Evolutionary conservation across 2,888 invertebrate species (phyloP).

Genomic region (Dusona sp.): DNA sequence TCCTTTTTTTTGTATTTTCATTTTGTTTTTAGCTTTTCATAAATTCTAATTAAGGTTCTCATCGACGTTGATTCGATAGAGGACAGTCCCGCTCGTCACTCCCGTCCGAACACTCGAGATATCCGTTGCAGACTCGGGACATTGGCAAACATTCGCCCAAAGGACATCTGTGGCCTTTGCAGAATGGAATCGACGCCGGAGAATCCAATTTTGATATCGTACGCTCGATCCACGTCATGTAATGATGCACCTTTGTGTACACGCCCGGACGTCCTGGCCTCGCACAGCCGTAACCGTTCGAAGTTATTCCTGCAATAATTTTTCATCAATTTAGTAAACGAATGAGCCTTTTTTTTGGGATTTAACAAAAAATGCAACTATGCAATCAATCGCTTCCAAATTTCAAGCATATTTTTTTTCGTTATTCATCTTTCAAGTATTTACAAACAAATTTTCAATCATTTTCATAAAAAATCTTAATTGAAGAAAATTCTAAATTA

Average conservation of each 20-base stretch:
- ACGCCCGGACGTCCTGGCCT: conserved; percentile 92
- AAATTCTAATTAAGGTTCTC: conserved; percentile 8
- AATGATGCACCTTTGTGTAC: conserved; percentile 92
- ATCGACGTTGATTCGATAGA: conserved; percentile 29
- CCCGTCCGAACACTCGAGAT: conserved; percentile 91
- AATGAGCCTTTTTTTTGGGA: too few relatives aligned
- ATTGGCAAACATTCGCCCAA: conserved; percentile 91
- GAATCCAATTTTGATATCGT: conserved; percentile 83
- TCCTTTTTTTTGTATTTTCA: neutral
- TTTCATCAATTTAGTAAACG: conserved; percentile 32
- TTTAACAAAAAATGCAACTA: too few relatives aligned
- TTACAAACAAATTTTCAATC: too few relatives aligned
- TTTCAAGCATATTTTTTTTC: too few relatives aligned
- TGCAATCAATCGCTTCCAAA: too few relatives aligned
- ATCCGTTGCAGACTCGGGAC: conserved; percentile 91
- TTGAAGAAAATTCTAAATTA: too few relatives aligned
- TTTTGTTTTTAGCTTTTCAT: conserved; percentile 19
- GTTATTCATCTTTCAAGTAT: too few relatives aligned
- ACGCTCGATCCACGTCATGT: conserved; percentile 90
- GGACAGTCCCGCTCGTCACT: conserved; percentile 89
- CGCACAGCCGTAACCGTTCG: conserved; percentile 93
- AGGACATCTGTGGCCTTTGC: conserved; percentile 90
- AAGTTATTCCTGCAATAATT: conserved; percentile 88
- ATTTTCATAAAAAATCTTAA: too few relatives aligned
- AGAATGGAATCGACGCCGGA: conserved; percentile 79